Evolutionary conservation across 2,888 invertebrate genomes (phyloP).

Genomic region (Drosophila meridionalis): DNA sequence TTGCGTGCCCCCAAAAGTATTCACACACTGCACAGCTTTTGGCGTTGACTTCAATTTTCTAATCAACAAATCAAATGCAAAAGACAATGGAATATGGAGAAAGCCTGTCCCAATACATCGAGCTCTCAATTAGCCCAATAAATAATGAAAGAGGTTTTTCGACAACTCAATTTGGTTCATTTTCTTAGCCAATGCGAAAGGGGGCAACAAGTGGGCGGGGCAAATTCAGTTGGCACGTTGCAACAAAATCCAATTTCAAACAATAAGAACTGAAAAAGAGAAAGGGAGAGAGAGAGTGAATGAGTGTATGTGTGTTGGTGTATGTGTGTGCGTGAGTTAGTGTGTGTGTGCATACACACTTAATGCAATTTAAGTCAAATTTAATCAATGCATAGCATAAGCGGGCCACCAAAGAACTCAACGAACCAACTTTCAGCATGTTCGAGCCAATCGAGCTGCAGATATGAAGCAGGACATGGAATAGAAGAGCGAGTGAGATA

Average conservation of each 20-base stretch:
- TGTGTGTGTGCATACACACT: slow-evolving; percentile 40
- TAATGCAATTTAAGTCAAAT: slow-evolving; percentile 78
- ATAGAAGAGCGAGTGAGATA: neutral
- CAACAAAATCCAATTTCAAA: slow-evolving; percentile 67
- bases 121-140: slow-evolving; percentile 64
- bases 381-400: slow-evolving; percentile 76
- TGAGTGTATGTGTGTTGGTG: neutral
- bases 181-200: slow-evolving; percentile 42
- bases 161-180: slow-evolving; percentile 39
- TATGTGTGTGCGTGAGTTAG: neutral
- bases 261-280: slow-evolving; percentile 54
- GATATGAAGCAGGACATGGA: slow-evolving; percentile 27
- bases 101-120: slow-evolving; percentile 12
- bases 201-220: slow-evolving; percentile 67
- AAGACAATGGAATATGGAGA: slow-evolving; percentile 8
- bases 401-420: slow-evolving; percentile 41
- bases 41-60: neutral
- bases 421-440: slow-evolving; percentile 62
- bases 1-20: neutral
- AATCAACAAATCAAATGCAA: slow-evolving; percentile 17
- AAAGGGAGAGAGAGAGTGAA: slow-evolving; percentile 13
- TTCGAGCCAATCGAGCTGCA: slow-evolving; percentile 64
- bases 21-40: neutral
- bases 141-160: slow-evolving; percentile 51
- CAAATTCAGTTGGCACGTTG: slow-evolving; percentile 22